Evolutionary conservation across 2,797 vertebrate genomes (phyloP), one percentile per base, ranked within the genome.

Genomic region (Austrolebias charrua): DNA sequence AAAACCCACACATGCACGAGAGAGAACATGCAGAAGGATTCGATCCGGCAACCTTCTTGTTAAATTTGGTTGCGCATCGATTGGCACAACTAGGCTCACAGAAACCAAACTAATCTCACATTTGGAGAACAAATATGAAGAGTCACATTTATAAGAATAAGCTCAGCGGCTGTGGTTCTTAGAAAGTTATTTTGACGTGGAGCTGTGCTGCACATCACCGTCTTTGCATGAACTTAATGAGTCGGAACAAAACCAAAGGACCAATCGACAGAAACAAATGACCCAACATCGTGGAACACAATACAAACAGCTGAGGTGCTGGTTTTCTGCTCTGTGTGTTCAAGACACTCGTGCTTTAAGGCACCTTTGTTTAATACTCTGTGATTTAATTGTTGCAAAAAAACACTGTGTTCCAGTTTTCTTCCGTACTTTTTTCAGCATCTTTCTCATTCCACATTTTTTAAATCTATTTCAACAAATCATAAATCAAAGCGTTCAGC

Each of bases 241-340:
- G 76, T 12, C 46, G 60, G 79, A 84, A 75, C 58, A 53, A 80
- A 86, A 83, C 72, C 80, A 73, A 4, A 44, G 58, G 75, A 81
- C 71, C 62, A 19, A 82, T 83, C 40, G 68, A 83, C 64, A 55
- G 71, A 50, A 85, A 79, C 78, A 86, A 86, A 87, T 81, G 84
- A 63, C 45, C 47, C 86, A 84, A 88, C 71, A 79, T 88, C 86
- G 87, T 86, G 86, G 87, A 88, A 68, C 69, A 69, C 40, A 46
- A 53, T 4, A 0, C 44, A 64, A 61, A 76, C 66, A 60, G 82
- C 80, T 78, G 80, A 63, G 69, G 62, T 29, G 29, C 71, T 38
- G 0, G 7, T 79, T 73, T 78, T 24, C 59, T 15, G 4, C 44
- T 29, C 53, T 52, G 51, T 29, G 44, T 5, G 52, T 62, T 56